Evolutionary conservation across 2,797 vertebrate genomes (phyloP).

Genomic region (Paguma larvata): DNA sequence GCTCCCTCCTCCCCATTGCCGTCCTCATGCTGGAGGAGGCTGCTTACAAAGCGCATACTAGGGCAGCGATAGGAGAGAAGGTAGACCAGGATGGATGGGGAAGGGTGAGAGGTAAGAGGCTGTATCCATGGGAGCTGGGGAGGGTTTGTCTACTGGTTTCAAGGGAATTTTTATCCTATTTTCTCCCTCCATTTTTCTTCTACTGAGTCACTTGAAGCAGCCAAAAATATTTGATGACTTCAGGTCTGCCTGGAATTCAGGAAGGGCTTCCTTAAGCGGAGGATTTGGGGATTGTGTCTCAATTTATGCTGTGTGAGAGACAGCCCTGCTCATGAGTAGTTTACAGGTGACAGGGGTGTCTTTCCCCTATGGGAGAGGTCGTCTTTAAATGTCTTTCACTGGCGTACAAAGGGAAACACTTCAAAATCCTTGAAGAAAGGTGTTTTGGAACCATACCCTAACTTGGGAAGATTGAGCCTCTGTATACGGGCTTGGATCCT

Average conservation of each 20-base stretch:
- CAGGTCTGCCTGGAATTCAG: neutral
- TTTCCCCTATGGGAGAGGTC: neutral
- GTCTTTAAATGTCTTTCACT: neutral
- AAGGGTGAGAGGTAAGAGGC: neutral
- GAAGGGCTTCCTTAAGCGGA: neutral
- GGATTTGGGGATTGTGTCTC: neutral
- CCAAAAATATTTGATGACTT: neutral
- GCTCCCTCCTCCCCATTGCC: fast-evolving
- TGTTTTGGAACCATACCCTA: neutral
- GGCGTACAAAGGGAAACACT: neutral
- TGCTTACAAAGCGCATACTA: neutral
- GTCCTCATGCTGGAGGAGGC: neutral
- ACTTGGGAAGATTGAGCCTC: neutral
- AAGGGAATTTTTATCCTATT: neutral
- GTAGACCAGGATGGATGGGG: neutral
- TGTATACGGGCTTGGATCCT: neutral
- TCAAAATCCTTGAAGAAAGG: neutral
- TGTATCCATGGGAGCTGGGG: neutral
- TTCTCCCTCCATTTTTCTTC: neutral
- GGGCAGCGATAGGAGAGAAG: neutral
- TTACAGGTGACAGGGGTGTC: neutral
- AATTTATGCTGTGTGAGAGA: neutral
- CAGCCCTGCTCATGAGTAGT: neutral
- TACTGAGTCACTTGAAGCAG: neutral
- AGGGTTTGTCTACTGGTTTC: neutral